These are phyloP conservation scores for Thereva unica DNA, from an alignment of 2,888 invertebrate genomes.

Conservation along the genomic window DNA sequence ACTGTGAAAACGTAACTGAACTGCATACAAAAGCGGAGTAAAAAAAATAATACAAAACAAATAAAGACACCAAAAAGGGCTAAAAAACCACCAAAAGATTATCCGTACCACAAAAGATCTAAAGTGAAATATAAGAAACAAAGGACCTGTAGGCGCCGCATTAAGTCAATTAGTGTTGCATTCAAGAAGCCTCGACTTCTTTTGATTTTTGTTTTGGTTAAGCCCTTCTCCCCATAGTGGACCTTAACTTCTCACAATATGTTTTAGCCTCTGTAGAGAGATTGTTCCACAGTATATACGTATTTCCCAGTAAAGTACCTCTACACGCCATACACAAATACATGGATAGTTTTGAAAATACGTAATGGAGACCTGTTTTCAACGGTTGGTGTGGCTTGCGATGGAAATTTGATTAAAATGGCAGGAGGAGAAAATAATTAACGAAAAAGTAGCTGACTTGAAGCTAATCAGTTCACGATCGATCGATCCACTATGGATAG, in stretches of 20 bases:
- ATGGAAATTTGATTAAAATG: conserved; percentile 35
- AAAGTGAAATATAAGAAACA: conserved; percentile 37
- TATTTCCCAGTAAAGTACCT: conserved; percentile 1
- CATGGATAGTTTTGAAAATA: not conserved
- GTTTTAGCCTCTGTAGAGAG: not conserved
- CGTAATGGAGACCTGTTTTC: not conserved
- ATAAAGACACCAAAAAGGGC: conserved; percentile 12
- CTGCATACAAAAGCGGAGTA: not conserved
- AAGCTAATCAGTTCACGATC: conserved; percentile 37
- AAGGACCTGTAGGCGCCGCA: conserved; percentile 40
- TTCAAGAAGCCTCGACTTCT: conserved; percentile 27
- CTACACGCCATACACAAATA: conserved; percentile 11
- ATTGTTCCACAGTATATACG: not conserved
- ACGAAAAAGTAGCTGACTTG: conserved; percentile 25
- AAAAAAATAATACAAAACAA: not conserved
- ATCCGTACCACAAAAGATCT: conserved; percentile 31
- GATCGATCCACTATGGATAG: conserved; percentile 25
- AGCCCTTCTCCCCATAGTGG: not conserved
- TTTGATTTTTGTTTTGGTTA: conserved; percentile 16
- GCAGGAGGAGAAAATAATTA: conserved; percentile 36
- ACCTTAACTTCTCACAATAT: conserved; percentile 4
- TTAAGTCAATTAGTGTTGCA: conserved; percentile 40
- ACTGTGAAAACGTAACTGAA: conserved; percentile 26
- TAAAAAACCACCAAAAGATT: conserved; percentile 27
- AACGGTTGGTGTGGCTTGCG: conserved; percentile 9